These are phyloP conservation scores for Cryptoprocta ferox DNA, from an alignment of 2,797 vertebrate genomes.

Conservation along the genomic window DNA sequence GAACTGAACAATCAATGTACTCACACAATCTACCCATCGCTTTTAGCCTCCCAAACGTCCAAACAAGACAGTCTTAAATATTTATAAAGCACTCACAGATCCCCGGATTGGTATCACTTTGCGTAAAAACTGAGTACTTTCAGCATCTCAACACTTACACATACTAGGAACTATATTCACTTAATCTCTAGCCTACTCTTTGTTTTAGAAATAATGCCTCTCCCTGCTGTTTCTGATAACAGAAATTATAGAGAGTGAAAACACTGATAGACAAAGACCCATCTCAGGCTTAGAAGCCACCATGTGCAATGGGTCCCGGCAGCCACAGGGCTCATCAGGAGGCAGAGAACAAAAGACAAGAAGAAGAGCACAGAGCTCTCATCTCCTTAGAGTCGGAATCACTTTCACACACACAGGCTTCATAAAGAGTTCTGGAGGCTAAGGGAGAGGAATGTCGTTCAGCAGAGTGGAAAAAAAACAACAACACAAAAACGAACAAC, in stretches of 20 bases:
- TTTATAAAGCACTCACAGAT: conserved; percentile 6
- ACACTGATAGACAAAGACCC: not conserved
- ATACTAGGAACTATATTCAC: not conserved
- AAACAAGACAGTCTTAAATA: not conserved
- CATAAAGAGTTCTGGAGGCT: not conserved
- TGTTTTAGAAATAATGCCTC: conserved; percentile 52
- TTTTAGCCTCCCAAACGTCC: not conserved
- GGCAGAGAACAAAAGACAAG: conserved; percentile 25
- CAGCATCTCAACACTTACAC: not conserved
- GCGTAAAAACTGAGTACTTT: conserved; percentile 4
- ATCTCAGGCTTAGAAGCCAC: not conserved
- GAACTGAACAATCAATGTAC: not conserved
- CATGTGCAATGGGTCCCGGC: not conserved
- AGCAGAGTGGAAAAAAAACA: conserved; percentile 54
- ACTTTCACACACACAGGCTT: not conserved
- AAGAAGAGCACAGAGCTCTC: not conserved
- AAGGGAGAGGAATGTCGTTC: conserved; percentile 21
- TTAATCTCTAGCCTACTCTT: not conserved
- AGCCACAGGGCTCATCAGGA: not conserved
- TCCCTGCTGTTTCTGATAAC: not conserved
- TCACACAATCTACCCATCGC: not conserved
- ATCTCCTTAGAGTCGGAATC: conserved; percentile 14
- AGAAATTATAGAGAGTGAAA: conserved; percentile 7
- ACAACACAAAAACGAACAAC: conserved; percentile 27
- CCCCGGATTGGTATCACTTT: not conserved